These are phyloP conservation scores for Ophonus ardosiacus DNA, from an alignment of 2,888 invertebrate genomes.

Conservation along the genomic window DNA sequence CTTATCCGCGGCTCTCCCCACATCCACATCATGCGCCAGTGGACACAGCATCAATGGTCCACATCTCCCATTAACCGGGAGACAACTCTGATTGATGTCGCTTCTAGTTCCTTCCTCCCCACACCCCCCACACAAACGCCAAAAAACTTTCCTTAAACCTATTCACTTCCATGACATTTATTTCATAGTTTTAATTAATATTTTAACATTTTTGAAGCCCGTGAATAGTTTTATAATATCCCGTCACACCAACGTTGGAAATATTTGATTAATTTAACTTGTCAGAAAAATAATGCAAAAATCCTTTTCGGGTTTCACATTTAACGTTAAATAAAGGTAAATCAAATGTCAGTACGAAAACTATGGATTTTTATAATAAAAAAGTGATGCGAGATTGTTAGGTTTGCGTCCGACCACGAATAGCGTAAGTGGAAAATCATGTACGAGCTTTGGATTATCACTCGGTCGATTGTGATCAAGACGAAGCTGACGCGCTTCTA, in stretches of 20 bases:
- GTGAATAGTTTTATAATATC: conserved; percentile 20
- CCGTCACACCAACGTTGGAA: not conserved
- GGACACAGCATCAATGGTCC: conserved; percentile 65
- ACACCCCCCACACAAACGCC: conserved; percentile 23
- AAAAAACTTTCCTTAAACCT: conserved; percentile 31
- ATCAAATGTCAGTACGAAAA: conserved; percentile 38
- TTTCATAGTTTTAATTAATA: conserved; percentile 25
- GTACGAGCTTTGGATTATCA: conserved; percentile 57
- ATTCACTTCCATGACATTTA: conserved; percentile 13
- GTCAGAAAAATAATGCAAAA: conserved; percentile 48
- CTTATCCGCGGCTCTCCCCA: conserved; percentile 63
- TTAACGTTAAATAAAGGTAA: conserved; percentile 25
- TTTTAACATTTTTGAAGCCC: conserved; percentile 28
- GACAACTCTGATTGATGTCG: conserved; percentile 79
- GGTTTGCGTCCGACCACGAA: conserved; percentile 12
- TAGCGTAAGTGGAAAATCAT: conserved; percentile 60
- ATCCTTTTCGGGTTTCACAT: conserved; percentile 41
- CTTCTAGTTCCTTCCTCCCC: conserved; percentile 65
- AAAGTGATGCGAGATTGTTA: conserved; percentile 23
- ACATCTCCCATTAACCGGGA: conserved; percentile 77
- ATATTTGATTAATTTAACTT: conserved; percentile 52
- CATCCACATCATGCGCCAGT: conserved; percentile 59
- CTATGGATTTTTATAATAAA: conserved; percentile 56
- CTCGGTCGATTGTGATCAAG: conserved; percentile 60
- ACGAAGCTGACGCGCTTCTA: conserved; percentile 38